Evolutionary conservation across 2,888 invertebrate genomes (phyloP).

Genomic region (Synergus itoensis): DNA sequence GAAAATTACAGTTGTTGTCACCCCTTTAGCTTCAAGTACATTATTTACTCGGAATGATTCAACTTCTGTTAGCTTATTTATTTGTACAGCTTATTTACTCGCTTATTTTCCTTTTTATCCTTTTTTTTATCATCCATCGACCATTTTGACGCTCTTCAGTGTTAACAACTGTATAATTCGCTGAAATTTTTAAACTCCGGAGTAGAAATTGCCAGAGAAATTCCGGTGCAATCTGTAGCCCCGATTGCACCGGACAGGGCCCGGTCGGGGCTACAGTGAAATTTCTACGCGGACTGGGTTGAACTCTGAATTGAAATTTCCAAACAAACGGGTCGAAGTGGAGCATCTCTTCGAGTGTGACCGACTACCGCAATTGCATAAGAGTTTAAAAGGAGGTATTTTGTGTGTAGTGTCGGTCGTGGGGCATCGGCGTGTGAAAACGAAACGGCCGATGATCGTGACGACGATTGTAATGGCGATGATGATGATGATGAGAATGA

Average conservation of each 20-base stretch:
- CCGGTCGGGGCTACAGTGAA: no score
- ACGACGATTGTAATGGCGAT: slow-evolving; percentile 53
- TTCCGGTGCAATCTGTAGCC: no score
- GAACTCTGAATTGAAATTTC: neutral
- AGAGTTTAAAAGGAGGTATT: slow-evolving; percentile 16
- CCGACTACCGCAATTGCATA: slow-evolving; percentile 25
- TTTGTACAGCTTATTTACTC: no score
- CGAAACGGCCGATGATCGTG: slow-evolving; percentile 58
- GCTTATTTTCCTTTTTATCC: no score
- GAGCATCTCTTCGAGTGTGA: slow-evolving; percentile 19
- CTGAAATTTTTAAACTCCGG: neutral
- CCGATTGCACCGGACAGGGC: no score
- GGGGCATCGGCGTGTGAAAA: slow-evolving; percentile 68
- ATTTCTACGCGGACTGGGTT: no score
- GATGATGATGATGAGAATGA: slow-evolving; percentile 44
- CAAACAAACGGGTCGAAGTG: neutral
- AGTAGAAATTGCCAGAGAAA: no score
- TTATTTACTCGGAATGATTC: neutral
- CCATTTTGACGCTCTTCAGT: neutral
- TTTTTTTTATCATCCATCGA: no score
- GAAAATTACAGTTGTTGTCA: neutral
- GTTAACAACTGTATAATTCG: neutral
- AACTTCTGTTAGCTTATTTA: neutral
- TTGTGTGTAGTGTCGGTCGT: slow-evolving; percentile 55
- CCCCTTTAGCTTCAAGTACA: neutral